These are phyloP conservation scores for Platygyra sinensis DNA, from an alignment of 64 coral and sea anemone species.

Conservation along the genomic window DNA sequence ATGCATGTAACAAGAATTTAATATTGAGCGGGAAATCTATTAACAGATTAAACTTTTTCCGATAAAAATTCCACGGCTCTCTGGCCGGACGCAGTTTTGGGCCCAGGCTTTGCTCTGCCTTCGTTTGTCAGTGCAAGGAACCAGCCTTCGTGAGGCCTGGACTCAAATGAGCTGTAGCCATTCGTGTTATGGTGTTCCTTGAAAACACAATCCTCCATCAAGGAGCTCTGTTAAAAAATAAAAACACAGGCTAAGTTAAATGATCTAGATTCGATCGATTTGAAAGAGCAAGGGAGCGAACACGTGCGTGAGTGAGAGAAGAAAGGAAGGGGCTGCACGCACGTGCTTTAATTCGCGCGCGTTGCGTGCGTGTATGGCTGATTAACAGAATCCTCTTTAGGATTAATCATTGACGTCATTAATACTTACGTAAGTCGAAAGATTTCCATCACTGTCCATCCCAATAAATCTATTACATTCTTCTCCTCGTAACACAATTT, in stretches of 20 bases:
- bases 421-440: constrained; percentile 41
- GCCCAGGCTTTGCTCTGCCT: constrained; percentile 46
- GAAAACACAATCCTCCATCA: constrained; percentile 41
- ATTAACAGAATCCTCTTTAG: too few relatives aligned
- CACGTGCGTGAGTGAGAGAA: too few relatives aligned
- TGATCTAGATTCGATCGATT: neutral
- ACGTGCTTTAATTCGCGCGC: too few relatives aligned
- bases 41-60: neutral
- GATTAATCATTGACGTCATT: neutral
- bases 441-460: constrained; percentile 38
- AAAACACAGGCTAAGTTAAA: neutral
- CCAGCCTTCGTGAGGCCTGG: constrained; percentile 38
- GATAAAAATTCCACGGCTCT: constrained; percentile 53
- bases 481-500: constrained; percentile 44
- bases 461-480: constrained; percentile 27
- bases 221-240: constrained; percentile 16
- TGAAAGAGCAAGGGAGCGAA: too few relatives aligned
- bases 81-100: constrained; percentile 34
- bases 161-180: constrained; percentile 62
- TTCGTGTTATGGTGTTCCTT: constrained; percentile 15
- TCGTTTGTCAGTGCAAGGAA: constrained; percentile 47
- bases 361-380: neutral
- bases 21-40: neutral
- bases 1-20: too few relatives aligned
- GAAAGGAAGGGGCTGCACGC: too few relatives aligned